Percentiles rank a stretch among this genome's conserved stretches.
phyloP scores from a whole-genome alignment of 1,140 invertebrate species.

The Amphibalanus amphitrite region DNA sequence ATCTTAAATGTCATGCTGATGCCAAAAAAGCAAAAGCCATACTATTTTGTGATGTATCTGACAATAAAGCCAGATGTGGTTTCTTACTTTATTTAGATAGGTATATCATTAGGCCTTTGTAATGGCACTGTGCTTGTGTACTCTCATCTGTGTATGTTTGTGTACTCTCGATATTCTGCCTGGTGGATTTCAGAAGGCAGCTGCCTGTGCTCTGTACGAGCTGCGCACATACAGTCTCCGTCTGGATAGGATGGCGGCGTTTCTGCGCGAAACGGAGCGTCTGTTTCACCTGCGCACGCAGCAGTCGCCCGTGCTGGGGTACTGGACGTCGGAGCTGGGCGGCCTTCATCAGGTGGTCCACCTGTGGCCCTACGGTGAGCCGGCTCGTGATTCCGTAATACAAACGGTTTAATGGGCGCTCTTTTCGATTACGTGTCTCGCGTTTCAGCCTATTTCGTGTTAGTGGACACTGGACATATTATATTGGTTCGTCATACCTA shows the following conservation, averaged over 20 bases:
- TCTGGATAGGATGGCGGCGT: slow-evolving; percentile 16
- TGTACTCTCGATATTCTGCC: too few relatives aligned
- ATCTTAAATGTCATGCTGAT: too few relatives aligned
- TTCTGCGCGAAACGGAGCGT: slow-evolving; percentile 23
- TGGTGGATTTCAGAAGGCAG: too few relatives aligned
- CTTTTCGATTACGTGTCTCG: neutral
- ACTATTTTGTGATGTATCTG: too few relatives aligned
- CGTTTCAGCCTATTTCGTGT: neutral
- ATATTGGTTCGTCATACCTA: too few relatives aligned
- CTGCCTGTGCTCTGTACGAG: neutral
- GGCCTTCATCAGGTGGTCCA: slow-evolving; percentile 27
- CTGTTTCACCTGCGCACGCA: slow-evolving; percentile 23
- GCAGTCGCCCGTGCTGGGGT: slow-evolving; percentile 25
- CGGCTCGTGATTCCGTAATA: neutral
- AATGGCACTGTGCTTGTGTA: too few relatives aligned
- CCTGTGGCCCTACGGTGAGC: slow-evolving; percentile 30
- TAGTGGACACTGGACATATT: neutral
- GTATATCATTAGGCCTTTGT: too few relatives aligned
- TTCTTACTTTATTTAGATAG: too few relatives aligned
- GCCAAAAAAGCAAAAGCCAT: too few relatives aligned
- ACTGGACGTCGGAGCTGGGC: slow-evolving; percentile 27
- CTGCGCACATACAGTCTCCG: neutral
- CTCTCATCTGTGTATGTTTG: too few relatives aligned
- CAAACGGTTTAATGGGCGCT: neutral
- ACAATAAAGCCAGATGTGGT: too few relatives aligned